Conservation (phyloP, 2,797 vertebrate genomes). For the Podarcis lilfordi region DNA sequence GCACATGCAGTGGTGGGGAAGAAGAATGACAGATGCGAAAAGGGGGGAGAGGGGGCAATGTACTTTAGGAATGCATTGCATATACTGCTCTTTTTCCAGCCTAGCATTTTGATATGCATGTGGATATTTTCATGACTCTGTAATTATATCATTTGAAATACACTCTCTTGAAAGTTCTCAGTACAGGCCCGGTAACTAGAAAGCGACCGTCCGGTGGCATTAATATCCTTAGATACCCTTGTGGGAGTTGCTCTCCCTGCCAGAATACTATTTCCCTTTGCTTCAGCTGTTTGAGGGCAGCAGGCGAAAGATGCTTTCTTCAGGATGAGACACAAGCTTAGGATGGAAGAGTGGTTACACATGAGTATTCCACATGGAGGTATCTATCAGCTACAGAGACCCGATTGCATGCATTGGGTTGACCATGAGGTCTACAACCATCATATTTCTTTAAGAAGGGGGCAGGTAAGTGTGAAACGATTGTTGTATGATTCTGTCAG, state of each 20-base stretch:
- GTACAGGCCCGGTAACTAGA: background rate
- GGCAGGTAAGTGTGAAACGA: background rate
- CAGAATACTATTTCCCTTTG: too few relatives aligned
- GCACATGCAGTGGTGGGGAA: background rate
- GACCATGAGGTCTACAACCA: background rate
- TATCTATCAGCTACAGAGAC: background rate
- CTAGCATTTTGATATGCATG: background rate
- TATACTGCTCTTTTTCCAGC: background rate
- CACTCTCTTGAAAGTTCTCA: background rate
- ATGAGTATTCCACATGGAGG: background rate
- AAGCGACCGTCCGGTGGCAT: background rate
- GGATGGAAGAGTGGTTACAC: background rate
- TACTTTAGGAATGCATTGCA: background rate
- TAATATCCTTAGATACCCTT: background rate
- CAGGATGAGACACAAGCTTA: too few relatives aligned
- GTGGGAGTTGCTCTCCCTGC: background rate
- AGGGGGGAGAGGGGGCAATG: background rate
- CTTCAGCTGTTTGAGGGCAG: too few relatives aligned
- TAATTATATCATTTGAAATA: background rate
- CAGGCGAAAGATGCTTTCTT: too few relatives aligned
- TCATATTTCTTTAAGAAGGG: background rate
- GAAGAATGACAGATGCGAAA: background rate
- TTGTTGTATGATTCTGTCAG: too few relatives aligned
- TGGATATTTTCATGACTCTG: background rate
- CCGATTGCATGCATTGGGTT: too few relatives aligned